Base-by-base conservation (phyloP, 2,797 vertebrate species). In the Loriculus beryllinus region DNA sequence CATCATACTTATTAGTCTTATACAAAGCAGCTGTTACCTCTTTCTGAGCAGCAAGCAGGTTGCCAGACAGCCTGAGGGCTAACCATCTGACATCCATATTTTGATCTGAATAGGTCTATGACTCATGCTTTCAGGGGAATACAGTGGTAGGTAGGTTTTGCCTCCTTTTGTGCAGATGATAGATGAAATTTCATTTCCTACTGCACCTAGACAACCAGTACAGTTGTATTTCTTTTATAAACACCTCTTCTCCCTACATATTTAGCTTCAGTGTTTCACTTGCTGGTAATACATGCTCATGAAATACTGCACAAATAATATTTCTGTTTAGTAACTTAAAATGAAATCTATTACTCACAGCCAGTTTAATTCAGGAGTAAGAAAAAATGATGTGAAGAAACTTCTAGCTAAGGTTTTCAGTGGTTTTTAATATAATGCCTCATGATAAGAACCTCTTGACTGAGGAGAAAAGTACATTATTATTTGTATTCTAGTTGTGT, bases 21-120 rank as follows among this genome's bases (percentile, higher is more conserved):
- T 86, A 74, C 31, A 60, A 96, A 97, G 76, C 65, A 96, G 68
- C 95, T 89, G 86, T 89, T 93, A n/a, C 71, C 68, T 88, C 90
- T 95, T 84, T 93, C 88, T 63, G 82, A 93, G 52, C 52, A 78
- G 88, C 59, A 70, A 92, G 86, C 91, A 88, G 88, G 94, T 95
- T 91, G 82, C 92, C 92, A 91, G 89, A 87, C 75, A 82, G 91
- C 85, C 81, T 95, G 92, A 77, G 95, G 92, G 93, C 86, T 77
- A 75, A 92, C 94, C 90, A 94, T 88, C 95, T 97, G 79, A 94
- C 93, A 91, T 92, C 90, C 74, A 95, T 93, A 96, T 96, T 96
- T 96, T 86, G 84, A 88, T 95, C 87, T 88, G 82, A 86, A 67
- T 90, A 81, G 78, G 88, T 77, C 80, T 8, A 4, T 95, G 92